phyloP scores from a whole-genome alignment of 2,888 invertebrate species.

The Euzetes globulus region DNA sequence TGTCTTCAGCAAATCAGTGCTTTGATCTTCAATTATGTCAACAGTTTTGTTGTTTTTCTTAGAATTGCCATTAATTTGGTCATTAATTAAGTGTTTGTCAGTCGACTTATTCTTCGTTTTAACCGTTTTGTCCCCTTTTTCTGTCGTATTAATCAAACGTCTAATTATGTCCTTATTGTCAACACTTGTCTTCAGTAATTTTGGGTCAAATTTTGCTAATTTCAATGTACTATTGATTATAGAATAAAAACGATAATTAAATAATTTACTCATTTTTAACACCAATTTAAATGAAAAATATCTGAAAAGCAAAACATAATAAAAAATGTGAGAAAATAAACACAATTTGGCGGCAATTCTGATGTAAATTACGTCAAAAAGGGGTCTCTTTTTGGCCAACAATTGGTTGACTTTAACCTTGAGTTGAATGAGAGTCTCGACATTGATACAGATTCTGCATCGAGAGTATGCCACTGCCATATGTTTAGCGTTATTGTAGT shows the following conservation, averaged over 20 bases:
- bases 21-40: background rate
- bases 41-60: background rate
- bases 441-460: too few relatives aligned
- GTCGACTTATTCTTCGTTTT: background rate
- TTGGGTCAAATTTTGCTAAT: background rate
- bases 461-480: too few relatives aligned
- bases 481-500: too few relatives aligned
- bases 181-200: background rate
- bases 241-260: background rate
- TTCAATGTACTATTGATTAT: background rate
- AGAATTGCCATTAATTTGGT: background rate
- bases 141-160: background rate
- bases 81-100: background rate
- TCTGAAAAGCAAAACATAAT: too few relatives aligned
- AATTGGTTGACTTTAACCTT: too few relatives aligned
- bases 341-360: too few relatives aligned
- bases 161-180: background rate
- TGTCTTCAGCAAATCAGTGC: background rate
- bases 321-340: too few relatives aligned
- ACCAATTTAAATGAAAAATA: too few relatives aligned
- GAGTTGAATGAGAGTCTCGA: too few relatives aligned
- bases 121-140: background rate
- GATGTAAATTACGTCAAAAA: too few relatives aligned
- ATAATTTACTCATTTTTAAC: conserved; percentile 10
- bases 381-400: background rate